Percentiles rank a stretch among this genome's conserved stretches.
Conservation (phyloP, 2,888 invertebrate genomes). For the Teinopalpus imperialis region DNA sequence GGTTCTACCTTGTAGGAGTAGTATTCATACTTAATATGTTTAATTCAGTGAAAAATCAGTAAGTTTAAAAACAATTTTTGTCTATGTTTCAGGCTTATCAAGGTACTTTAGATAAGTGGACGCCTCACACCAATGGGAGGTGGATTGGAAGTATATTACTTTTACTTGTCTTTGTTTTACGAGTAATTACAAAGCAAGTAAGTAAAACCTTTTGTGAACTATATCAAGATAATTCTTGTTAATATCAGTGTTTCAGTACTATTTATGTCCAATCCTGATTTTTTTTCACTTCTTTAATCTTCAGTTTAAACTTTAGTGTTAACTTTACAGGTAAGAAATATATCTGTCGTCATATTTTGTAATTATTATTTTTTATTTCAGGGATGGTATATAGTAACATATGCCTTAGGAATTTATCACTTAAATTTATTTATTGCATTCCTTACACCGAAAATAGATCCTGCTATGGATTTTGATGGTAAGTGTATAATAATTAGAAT, state of each 20-base stretch:
- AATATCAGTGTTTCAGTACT: no score
- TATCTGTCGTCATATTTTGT: no score
- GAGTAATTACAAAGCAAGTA: conserved; percentile 92
- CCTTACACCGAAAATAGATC: conserved; percentile 99
- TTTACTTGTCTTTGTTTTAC: conserved; percentile 87
- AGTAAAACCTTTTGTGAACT: conserved; percentile 37
- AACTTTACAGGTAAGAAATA: no score
- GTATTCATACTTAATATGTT: no score
- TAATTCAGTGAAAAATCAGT: no score
- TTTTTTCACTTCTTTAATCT: no score
- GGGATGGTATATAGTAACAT: conserved; percentile 99
- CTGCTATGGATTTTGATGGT: conserved; percentile 96
- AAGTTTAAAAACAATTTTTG: no score
- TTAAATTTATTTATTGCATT: conserved; percentile 99
- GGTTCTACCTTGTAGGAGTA: no score
- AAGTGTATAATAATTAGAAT: conserved; percentile 44
- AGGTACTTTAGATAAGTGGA: conserved; percentile 92
- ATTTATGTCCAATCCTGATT: no score
- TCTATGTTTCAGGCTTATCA: conserved; percentile 86
- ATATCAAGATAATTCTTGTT: neutral
- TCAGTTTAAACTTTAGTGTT: no score
- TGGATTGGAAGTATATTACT: conserved; percentile 89
- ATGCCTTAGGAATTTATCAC: conserved; percentile 99
- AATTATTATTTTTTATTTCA: conserved; percentile 67
- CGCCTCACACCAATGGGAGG: conserved; percentile 90